Base-by-base conservation (phyloP, 2,888 invertebrate genomes). In the Pomacea canaliculata region DNA sequence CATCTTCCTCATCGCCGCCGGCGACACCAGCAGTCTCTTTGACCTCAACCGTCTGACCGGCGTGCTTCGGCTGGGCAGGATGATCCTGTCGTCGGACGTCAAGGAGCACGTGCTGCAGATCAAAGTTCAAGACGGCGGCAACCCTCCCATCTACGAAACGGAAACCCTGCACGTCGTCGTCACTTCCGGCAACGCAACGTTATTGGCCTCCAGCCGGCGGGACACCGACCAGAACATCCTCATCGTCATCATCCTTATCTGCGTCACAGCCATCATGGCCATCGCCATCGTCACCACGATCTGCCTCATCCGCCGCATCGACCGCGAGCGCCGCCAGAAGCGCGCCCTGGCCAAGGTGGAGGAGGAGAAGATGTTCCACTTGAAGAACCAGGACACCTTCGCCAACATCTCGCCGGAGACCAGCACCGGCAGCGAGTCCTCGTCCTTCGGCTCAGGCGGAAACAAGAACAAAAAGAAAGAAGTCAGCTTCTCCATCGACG, bases 1-100 rank as follows among this genome's bases (percentile, higher is more conserved):
- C 56, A 66, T 51, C 16, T 82, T 60, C 68, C 62, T 66, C 65
- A 76, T 99, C 84, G 97, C 98, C 91, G 95, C 75, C n/a, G 91
- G 92, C 9, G 92, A 92, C 75, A 91, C 90, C 68, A 86, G 90
- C 2, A 84, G 83, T 9, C 85, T 91, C 70, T 92, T 92, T 83
- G 86, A 83, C 65, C 89, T 92, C 60, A 90, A 92, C 73, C 80
- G 85, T 3, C 80, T 84, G 10, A 86, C 87, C 16, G 92, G 92
- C 1, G 89, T 87, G 46, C 87, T 92, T 8, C 83, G 82, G n/a
- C 79, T 89, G 10, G 83, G 80, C 13, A 81, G 85, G 60, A 79
- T 80, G 9, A 83, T 86, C 81, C 79, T 80, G 3, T 78, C 81
- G 1, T 76, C 82, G 49, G 85, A 87, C 76, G 82, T 82, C 46